These are phyloP conservation scores for Chirona hameri DNA, from an alignment of 2,888 invertebrate species.

Conservation along the genomic window DNA sequence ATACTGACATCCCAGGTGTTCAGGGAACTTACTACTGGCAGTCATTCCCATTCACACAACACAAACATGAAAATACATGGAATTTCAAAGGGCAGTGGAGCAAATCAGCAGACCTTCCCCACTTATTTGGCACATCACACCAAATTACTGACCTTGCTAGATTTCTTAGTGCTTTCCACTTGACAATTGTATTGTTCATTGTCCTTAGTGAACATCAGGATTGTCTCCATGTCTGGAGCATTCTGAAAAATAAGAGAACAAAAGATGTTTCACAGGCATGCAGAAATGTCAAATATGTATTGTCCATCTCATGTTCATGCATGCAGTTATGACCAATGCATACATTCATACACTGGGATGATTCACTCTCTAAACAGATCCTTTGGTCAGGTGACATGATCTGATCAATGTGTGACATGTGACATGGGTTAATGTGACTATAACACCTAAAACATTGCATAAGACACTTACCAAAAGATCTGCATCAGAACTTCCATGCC, in stretches of 20 bases:
- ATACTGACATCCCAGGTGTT: no score
- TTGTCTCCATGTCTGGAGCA: slow-evolving; percentile 51
- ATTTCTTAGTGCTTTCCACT: slow-evolving; percentile 61
- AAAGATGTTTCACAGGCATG: neutral
- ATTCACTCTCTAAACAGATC: neutral
- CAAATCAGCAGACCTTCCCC: neutral
- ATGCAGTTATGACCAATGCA: neutral
- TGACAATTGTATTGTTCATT: slow-evolving; percentile 80
- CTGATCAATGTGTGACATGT: no score
- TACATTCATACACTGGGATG: neutral
- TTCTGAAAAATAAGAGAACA: slow-evolving; percentile 33
- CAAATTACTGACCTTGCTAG: slow-evolving; percentile 43
- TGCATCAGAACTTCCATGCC: neutral
- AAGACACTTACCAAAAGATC: neutral
- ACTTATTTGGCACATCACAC: no score
- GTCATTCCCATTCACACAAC: no score
- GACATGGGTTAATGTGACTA: neutral
- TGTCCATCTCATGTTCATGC: neutral
- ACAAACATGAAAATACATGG: neutral
- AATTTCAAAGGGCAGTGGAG: no score
- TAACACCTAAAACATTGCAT: no score
- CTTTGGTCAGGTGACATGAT: neutral
- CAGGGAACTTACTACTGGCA: no score
- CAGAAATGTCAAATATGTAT: neutral
- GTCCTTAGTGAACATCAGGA: slow-evolving; percentile 67